Evolutionary conservation across 1,140 invertebrate species (phyloP).

Genomic region (Platorchestia sp.): DNA sequence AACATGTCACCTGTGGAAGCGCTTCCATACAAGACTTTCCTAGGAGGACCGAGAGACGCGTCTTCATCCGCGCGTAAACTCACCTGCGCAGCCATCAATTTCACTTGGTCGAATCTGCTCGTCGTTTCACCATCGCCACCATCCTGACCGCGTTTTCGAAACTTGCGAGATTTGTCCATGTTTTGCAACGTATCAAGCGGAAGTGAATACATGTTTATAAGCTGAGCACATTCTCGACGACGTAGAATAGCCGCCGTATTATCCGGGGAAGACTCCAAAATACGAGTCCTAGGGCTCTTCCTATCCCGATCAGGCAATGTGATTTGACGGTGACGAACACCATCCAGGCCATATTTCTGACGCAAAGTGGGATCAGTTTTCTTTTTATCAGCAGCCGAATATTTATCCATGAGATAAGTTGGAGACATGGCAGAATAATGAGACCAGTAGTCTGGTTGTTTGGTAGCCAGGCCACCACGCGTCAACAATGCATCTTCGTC

Average conservation of each 20-base stretch:
- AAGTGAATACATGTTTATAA: slow-evolving; percentile 66
- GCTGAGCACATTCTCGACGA: slow-evolving; percentile 64
- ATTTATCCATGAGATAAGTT: slow-evolving; percentile 61
- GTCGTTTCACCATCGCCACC: slow-evolving; percentile 52
- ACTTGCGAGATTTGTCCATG: slow-evolving; percentile 63
- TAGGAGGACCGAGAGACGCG: slow-evolving; percentile 63
- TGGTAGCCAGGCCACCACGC: slow-evolving; percentile 52
- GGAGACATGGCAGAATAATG: slow-evolving; percentile 61
- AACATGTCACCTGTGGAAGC: slow-evolving; percentile 65
- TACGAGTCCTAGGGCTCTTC: slow-evolving; percentile 35
- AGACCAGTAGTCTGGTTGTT: slow-evolving; percentile 66
- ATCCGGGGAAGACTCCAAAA: slow-evolving; percentile 60
- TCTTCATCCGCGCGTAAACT: slow-evolving; percentile 64
- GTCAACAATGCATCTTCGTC: slow-evolving; percentile 61
- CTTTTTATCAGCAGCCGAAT: slow-evolving; percentile 53
- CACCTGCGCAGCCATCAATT: slow-evolving; percentile 65
- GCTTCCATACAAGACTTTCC: slow-evolving; percentile 66
- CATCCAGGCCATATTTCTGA: slow-evolving; percentile 11
- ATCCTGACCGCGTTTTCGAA: slow-evolving; percentile 63
- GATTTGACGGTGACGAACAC: slow-evolving; percentile 58
- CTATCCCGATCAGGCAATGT: background rate
- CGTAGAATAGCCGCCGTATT: slow-evolving; percentile 59
- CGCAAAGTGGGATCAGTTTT: background rate
- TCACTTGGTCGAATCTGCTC: slow-evolving; percentile 64
- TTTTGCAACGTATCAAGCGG: slow-evolving; percentile 64